Conservation (phyloP, 2,113 vertebrate genomes). For the Lagopus leucura region DNA sequence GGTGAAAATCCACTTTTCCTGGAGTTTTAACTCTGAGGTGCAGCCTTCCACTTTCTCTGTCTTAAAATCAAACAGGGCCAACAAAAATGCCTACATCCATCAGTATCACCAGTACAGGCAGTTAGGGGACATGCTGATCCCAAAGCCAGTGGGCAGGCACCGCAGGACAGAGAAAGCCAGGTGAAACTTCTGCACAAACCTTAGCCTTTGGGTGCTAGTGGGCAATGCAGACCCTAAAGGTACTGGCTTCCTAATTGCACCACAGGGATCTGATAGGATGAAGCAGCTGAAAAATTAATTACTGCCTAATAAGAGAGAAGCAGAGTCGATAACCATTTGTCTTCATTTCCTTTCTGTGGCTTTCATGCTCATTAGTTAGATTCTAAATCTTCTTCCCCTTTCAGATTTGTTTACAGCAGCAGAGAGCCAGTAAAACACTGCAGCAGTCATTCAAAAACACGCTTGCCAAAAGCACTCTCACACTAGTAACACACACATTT, state of each 20-base stretch:
- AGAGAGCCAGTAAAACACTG: not conserved
- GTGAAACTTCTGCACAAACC: not conserved
- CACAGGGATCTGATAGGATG: not conserved
- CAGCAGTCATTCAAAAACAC: not conserved
- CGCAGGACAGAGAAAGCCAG: not conserved
- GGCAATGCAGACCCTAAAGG: not conserved
- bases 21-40: not conserved
- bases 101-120: not conserved
- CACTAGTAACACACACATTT: not conserved
- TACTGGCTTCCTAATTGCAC: not conserved
- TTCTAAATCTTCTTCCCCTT: constrained; percentile 26
- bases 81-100: constrained; percentile 19
- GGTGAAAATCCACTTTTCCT: constrained; percentile 39
- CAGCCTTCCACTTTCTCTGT: constrained; percentile 32
- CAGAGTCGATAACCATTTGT: not conserved
- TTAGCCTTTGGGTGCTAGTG: not conserved
- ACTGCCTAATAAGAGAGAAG: not conserved
- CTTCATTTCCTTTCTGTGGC: not conserved
- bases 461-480: not conserved
- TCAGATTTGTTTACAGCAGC: constrained; percentile 25
- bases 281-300: constrained; percentile 19
- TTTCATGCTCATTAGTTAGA: not conserved
- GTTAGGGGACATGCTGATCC: not conserved
- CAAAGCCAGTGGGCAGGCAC: not conserved
- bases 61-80: constrained; percentile 6